These are phyloP conservation scores for Phenganax stokvisi DNA, from an alignment of 92 coral and sea anemone genomes.

Conservation along the genomic window DNA sequence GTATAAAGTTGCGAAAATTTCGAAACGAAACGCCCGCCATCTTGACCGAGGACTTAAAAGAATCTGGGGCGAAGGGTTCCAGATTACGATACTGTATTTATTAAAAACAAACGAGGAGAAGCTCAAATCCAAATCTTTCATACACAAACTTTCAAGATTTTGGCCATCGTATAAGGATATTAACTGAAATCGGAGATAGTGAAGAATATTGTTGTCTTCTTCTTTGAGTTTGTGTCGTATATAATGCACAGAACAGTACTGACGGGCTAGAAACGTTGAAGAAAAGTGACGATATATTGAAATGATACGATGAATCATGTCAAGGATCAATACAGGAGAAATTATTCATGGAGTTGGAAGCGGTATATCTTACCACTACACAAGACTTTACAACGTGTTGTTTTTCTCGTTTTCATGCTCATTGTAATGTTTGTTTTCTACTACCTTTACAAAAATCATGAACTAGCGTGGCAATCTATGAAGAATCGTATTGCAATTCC, in stretches of 20 bases:
- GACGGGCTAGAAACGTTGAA: neutral
- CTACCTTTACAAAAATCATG: constrained; percentile 26
- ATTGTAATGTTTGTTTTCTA: constrained; percentile 23
- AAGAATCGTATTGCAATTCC: constrained; percentile 17
- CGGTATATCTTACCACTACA: constrained; percentile 34
- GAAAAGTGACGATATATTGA: neutral
- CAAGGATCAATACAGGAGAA: constrained; percentile 17
- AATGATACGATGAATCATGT: neutral
- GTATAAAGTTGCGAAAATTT: neutral
- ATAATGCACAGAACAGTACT: neutral
- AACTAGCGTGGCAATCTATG: constrained; percentile 29
- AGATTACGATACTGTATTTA: too few relatives aligned
- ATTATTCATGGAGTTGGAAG: constrained; percentile 36
- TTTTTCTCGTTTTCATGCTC: constrained; percentile 16
- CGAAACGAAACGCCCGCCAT: constrained; percentile 42
- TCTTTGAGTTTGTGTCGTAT: neutral
- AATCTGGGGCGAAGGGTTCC: neutral
- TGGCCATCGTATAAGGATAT: constrained; percentile 6
- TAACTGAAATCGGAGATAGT: neutral
- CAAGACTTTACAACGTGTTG: constrained; percentile 41
- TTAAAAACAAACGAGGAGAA: too few relatives aligned
- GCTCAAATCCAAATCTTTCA: neutral
- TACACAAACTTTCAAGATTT: constrained; percentile 2
- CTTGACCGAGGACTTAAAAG: neutral
- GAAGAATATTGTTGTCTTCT: neutral